Base-by-base conservation (phyloP, 2,797 vertebrate genomes). In the Carduelis carduelis region DNA sequence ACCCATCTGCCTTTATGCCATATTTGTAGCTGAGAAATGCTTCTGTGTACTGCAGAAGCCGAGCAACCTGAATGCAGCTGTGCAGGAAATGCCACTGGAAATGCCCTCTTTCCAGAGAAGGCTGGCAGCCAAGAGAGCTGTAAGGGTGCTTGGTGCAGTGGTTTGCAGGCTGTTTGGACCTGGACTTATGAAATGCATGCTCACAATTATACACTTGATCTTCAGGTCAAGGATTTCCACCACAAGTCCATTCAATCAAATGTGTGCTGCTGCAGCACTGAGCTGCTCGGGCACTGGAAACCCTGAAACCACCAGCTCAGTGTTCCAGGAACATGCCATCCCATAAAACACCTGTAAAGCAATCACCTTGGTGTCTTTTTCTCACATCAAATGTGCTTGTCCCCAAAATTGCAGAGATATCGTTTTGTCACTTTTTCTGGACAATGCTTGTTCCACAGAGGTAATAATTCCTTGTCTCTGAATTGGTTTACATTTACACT, bases 401-500 rank as follows among this genome's bases (percentile, higher is more conserved):
- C 11, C 22, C 17, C 37, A 83, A 74, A 96, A 87, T 87, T 77
- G 89, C 91, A 64, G 44, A 75, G 52, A 91, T 91, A 93, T 80
- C 34, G 77, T 94, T 92, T 83, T 72, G 47, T 28, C 65, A 39
- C 47, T 87, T 95, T 93, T 83, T 92, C 41, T 75, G 75, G 94
- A 91, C 61, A 79, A 74, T 34, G 61, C 66, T 39, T 72, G 27
- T 41, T 89, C 60, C 86, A 59, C 85, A 68, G 52, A 65, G 50
- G 46, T 79, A 52, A 97, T 98, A 96, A 96, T 97, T 98, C 98
- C 98, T 98, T 98, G 97, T 98, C 98, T 98, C 97, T 97, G 94
- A 98, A 98, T 96, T 93, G 95, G 89, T 97, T 96, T 94, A 95
- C 97, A 98, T 98, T 98, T 98, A 96, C 97, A 98, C 98, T 98